Conservation (phyloP, 2,888 invertebrate species). For the Latrodectus elegans region DNA sequence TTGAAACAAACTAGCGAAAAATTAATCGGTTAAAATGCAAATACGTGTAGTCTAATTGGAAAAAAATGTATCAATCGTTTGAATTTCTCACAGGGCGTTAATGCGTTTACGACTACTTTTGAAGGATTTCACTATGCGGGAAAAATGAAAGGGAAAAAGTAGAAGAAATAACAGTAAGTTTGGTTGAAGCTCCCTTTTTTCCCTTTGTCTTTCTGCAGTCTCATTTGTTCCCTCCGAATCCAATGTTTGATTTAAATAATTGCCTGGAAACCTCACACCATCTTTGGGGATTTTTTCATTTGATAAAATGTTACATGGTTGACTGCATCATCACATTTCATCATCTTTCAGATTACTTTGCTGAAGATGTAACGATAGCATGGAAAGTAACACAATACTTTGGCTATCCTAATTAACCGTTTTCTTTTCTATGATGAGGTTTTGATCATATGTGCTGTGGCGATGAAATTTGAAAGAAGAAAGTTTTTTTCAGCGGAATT, state of each 20-base stretch:
- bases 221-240: neutral
- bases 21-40: too few species aligned
- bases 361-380: neutral
- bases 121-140: too few species aligned
- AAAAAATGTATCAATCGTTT: too few species aligned
- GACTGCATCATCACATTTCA: neutral
- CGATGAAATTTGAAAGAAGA: too few species aligned
- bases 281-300: neutral
- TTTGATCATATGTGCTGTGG: neutral
- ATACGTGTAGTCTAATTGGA: too few species aligned
- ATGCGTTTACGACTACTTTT: too few species aligned
- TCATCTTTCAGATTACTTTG: neutral
- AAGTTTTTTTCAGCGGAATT: too few species aligned
- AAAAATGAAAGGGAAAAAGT: too few species aligned
- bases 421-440: neutral
- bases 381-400: neutral
- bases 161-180: too few species aligned
- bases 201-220: neutral
- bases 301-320: neutral
- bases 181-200: neutral
- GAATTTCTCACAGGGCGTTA: too few species aligned
- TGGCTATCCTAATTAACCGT: neutral
- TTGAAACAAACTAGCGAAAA: too few species aligned
- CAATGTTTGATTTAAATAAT: neutral
- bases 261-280: neutral